A percentile compares a stretch with the other conserved stretches of the same genome.
Evolutionary conservation across 2,797 vertebrate species (phyloP).

Genomic region (Serranus cabrilla): DNA sequence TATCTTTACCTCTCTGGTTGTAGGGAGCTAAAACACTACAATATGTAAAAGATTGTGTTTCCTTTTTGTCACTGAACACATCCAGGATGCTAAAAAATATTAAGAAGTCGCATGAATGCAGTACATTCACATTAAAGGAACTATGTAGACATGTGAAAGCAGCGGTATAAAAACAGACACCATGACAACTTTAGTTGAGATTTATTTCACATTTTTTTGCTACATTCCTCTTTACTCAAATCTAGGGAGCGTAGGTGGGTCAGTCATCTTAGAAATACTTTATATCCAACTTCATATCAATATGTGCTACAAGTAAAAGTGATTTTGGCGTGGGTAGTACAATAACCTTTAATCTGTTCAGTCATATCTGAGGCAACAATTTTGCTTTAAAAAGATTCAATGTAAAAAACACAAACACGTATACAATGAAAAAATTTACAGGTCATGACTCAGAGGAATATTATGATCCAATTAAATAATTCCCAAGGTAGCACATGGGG

Average conservation of each 20-base stretch:
- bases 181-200: constrained; percentile 73
- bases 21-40: constrained; percentile 27
- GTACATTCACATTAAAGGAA: constrained; percentile 11
- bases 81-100: constrained; percentile 3
- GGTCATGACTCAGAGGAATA: constrained; percentile 65
- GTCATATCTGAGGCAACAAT: constrained; percentile 78
- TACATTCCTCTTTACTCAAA: constrained; percentile 83
- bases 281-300: constrained; percentile 78
- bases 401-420: constrained; percentile 81
- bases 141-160: constrained; percentile 11
- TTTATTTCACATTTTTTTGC: constrained; percentile 81
- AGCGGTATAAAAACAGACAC: constrained; percentile 62
- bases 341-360: constrained; percentile 81
- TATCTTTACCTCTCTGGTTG: constrained; percentile 56
- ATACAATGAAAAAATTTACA: constrained; percentile 79
- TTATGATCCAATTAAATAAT: constrained; percentile 72
- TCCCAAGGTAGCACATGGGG: constrained; percentile 52
- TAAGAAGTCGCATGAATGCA: constrained; percentile 1
- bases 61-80: constrained; percentile 16
- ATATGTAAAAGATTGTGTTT: constrained; percentile 17
- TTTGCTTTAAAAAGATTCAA: constrained; percentile 78
- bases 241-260: constrained; percentile 77
- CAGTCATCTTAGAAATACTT: constrained; percentile 79
- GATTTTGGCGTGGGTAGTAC: constrained; percentile 73
- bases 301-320: constrained; percentile 78